Evolutionary conservation across 2,797 vertebrate genomes (phyloP).

Genomic region (Epinephelus malabaricus): DNA sequence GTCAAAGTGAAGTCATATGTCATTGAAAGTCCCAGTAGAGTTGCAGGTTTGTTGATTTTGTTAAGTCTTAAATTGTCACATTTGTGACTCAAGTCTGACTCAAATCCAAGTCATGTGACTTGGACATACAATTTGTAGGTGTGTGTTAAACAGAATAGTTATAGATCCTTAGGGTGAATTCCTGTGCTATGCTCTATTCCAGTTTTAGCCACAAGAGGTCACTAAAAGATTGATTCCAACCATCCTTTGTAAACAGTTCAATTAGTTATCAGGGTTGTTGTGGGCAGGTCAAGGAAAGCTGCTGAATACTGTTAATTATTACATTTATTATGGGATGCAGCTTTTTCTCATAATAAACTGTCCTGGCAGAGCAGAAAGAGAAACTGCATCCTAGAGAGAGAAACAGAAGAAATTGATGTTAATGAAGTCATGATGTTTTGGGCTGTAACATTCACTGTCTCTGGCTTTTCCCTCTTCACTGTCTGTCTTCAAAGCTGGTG

Average conservation of each 20-base stretch:
- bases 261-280: neutral
- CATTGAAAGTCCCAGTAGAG: too few relatives aligned
- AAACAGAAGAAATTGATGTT: constrained; percentile 33
- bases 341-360: constrained; percentile 4
- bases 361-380: neutral
- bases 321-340: constrained; percentile 4
- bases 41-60: too few relatives aligned
- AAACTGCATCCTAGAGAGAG: constrained; percentile 25
- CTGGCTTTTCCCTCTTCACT: constrained; percentile 21
- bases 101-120: too few relatives aligned
- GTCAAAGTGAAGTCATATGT: too few relatives aligned
- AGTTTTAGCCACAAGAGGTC: constrained; percentile 72
- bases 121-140: too few relatives aligned
- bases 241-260: neutral
- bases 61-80: too few relatives aligned
- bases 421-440: constrained; percentile 63
- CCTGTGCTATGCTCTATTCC: neutral
- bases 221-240: constrained; percentile 26
- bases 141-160: neutral
- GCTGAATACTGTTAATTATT: constrained; percentile 1
- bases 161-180: neutral
- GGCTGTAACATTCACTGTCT: constrained; percentile 29
- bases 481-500: constrained; percentile 55
- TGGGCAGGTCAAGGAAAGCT: neutral
- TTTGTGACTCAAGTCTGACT: too few relatives aligned